phyloP scores from a whole-genome alignment of 1,140 invertebrate species.

The Platorchestia sp. region DNA sequence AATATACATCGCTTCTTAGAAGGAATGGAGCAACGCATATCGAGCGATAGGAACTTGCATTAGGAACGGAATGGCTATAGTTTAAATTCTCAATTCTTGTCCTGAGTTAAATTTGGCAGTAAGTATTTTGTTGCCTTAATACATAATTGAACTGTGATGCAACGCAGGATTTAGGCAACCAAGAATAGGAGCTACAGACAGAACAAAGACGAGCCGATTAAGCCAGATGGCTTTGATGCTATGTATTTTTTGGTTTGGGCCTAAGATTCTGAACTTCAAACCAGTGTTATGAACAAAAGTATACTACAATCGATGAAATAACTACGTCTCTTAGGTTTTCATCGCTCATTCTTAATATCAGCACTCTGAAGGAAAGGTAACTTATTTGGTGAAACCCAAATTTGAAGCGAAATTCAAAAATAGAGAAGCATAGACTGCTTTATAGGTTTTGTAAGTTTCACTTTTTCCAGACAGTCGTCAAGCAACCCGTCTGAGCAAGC shows the following conservation, averaged over 20 bases:
- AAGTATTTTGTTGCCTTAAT: not conserved
- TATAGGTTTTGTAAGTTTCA: conserved; percentile 1
- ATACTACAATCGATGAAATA: not conserved
- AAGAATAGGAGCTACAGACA: not conserved
- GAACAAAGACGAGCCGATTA: not conserved
- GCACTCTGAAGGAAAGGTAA: not conserved
- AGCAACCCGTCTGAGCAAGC: not conserved
- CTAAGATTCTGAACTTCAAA: not conserved
- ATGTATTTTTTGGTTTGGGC: not conserved
- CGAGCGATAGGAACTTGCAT: not conserved
- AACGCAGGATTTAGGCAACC: not conserved
- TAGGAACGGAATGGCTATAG: not conserved
- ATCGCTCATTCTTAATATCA: not conserved
- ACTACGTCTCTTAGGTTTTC: not conserved
- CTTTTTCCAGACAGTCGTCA: not conserved
- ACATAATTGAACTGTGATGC: not conserved
- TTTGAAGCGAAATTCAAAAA: not conserved
- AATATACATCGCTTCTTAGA: not conserved
- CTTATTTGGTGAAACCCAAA: not conserved
- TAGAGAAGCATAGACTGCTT: not conserved
- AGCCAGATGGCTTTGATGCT: not conserved
- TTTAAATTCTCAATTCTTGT: not conserved
- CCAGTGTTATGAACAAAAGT: not conserved
- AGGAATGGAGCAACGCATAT: not conserved
- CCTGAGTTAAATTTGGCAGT: not conserved